Evolutionary conservation across 37 sponge, comb jelly and placozoan genomes (phyloP).

Genomic region (Beroe ovata): DNA sequence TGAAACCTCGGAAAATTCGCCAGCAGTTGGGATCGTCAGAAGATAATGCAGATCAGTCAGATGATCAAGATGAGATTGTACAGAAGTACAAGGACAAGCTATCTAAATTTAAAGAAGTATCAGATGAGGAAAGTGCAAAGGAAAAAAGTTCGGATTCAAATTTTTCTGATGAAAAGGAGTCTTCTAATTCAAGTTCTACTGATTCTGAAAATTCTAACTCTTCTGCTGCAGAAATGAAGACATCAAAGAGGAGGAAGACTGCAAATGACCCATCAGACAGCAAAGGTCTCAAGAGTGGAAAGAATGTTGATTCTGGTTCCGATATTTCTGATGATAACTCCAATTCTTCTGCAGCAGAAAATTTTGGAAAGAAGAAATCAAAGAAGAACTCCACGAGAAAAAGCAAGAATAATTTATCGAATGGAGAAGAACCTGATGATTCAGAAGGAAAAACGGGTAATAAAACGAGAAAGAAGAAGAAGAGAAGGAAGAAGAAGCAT

Average conservation of each 20-base stretch:
- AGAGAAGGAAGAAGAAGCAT: conserved; percentile 23
- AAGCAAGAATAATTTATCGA: no score
- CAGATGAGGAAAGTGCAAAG: conserved; percentile 5
- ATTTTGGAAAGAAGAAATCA: not conserved
- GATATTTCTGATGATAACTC: not conserved
- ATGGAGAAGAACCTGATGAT: conserved; percentile 21
- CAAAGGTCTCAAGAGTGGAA: no score
- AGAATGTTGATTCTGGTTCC: not conserved
- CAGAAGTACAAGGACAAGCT: conserved; percentile 47
- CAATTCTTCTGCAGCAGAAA: no score
- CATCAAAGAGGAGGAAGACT: conserved; percentile 48
- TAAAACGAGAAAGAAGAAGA: conserved; percentile 64
- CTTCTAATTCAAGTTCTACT: not conserved
- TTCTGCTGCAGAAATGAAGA: not conserved
- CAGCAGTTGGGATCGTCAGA: conserved; percentile 1
- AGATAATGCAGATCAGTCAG: not conserved
- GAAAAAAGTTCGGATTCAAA: not conserved
- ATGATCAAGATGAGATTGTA: conserved; percentile 31
- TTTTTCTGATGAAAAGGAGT: not conserved
- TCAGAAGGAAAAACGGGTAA: not conserved
- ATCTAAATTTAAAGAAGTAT: not conserved
- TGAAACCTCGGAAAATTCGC: conserved; percentile 22
- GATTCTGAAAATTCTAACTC: not conserved
- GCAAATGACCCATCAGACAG: not conserved
- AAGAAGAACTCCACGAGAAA: not conserved